A percentile compares a stretch with the other conserved stretches of the same genome.
phyloP scores from a whole-genome alignment of 2,888 invertebrate species.

The Polyploca ridens region DNA sequence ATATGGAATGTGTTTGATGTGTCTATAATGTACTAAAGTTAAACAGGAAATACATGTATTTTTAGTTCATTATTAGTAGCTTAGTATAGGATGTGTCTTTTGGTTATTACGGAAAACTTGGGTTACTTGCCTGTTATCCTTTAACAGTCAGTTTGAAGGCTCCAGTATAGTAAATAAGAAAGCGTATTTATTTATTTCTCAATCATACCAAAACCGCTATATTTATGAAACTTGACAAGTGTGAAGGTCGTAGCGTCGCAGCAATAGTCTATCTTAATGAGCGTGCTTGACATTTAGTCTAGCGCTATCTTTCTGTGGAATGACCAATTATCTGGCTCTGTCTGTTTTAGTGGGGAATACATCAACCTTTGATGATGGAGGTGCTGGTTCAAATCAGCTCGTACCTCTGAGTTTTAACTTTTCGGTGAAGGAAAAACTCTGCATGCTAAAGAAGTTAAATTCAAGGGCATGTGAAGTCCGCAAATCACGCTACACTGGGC shows the following conservation, averaged over 20 bases:
- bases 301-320: background rate
- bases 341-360: too few species aligned
- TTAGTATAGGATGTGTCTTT: too few species aligned
- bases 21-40: too few species aligned
- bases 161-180: background rate
- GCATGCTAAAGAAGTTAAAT: too few species aligned
- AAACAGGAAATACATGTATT: too few species aligned
- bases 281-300: background rate
- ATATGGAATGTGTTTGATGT: background rate
- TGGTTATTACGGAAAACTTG: background rate
- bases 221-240: background rate
- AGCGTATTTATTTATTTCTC: background rate
- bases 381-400: too few species aligned
- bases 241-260: background rate
- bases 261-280: background rate
- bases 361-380: too few species aligned
- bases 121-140: background rate
- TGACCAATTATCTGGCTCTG: background rate
- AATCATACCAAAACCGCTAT: background rate
- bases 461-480: too few species aligned
- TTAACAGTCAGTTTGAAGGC: background rate
- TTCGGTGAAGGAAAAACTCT: too few species aligned
- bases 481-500: too few species aligned
- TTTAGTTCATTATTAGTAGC: too few species aligned
- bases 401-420: too few species aligned